A percentile compares a stretch with the other conserved stretches of the same genome.
These are phyloP conservation scores for Hipparchia sbordonii DNA, from an alignment of 2,888 invertebrate species.

Conservation along the genomic window DNA sequence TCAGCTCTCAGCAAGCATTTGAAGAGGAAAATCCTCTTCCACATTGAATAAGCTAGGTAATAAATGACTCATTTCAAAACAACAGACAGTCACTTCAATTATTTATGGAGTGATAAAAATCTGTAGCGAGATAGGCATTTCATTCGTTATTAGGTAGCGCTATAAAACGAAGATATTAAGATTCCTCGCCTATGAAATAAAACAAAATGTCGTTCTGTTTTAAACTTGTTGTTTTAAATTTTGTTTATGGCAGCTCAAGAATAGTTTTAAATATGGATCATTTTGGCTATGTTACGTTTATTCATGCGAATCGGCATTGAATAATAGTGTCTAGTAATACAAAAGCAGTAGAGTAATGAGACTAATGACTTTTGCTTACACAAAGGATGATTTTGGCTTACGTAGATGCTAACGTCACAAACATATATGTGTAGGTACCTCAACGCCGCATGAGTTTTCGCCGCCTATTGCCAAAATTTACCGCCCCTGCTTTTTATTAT, in stretches of 20 bases:
- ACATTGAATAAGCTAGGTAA: background rate
- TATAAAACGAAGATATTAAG: slow-evolving; percentile 10
- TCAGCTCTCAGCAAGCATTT: background rate
- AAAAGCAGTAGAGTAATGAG: too few species aligned
- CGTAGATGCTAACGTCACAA: too few species aligned
- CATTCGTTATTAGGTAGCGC: slow-evolving; percentile 6
- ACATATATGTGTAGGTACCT: too few species aligned
- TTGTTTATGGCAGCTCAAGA: background rate
- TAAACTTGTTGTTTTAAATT: too few species aligned
- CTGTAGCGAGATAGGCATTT: background rate
- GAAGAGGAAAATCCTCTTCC: background rate
- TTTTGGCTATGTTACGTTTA: background rate
- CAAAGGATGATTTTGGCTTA: too few species aligned
- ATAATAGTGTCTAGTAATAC: too few species aligned
- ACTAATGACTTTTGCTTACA: too few species aligned
- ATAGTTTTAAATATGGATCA: background rate
- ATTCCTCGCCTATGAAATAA: slow-evolving; percentile 1
- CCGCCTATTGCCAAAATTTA: too few species aligned
- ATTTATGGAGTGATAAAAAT: slow-evolving; percentile 20
- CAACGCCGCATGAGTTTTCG: too few species aligned
- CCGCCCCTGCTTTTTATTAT: too few species aligned
- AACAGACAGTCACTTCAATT: background rate
- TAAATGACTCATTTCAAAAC: background rate
- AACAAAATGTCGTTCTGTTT: slow-evolving; percentile 7
- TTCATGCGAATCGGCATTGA: too few species aligned